These are phyloP conservation scores for Trichacis sp. DNA, from an alignment of 2,888 invertebrate species.

Conservation along the genomic window DNA sequence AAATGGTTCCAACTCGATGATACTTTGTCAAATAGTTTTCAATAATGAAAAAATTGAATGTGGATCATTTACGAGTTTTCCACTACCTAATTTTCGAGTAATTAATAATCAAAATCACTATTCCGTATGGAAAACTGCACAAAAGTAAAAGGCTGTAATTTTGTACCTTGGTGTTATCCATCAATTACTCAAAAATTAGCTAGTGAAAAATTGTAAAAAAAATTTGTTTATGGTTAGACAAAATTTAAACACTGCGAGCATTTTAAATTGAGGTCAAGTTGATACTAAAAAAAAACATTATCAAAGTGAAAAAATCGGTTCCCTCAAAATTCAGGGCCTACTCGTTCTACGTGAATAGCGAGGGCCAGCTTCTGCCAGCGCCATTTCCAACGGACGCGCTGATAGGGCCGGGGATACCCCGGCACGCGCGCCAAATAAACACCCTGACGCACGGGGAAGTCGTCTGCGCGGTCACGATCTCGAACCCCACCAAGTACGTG, in stretches of 20 bases:
- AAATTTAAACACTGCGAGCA: neutral
- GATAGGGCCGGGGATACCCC: constrained; percentile 91
- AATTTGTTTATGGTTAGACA: neutral
- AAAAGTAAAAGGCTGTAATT: too few species aligned
- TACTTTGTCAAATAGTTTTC: too few species aligned
- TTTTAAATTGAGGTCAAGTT: neutral
- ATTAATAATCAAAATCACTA: too few species aligned
- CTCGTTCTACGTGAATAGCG: constrained; percentile 92
- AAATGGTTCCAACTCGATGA: too few species aligned
- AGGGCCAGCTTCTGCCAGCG: constrained; percentile 89
- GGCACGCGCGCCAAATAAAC: constrained; percentile 90
- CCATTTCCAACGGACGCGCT: constrained; percentile 96
- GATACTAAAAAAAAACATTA: constrained; percentile 2
- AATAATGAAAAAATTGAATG: too few species aligned
- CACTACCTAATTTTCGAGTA: too few species aligned
- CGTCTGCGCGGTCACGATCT: constrained; percentile 96
- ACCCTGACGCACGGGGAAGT: constrained; percentile 96
- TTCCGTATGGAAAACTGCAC: too few species aligned
- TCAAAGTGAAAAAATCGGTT: constrained; percentile 21
- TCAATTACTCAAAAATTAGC: too few species aligned
- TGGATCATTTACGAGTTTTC: too few species aligned
- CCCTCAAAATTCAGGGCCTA: constrained; percentile 84
- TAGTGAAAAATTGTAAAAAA: too few species aligned
- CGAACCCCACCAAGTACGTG: constrained; percentile 91
- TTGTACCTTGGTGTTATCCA: too few species aligned